These are phyloP conservation scores for Popillia japonica DNA, from an alignment of 1,140 invertebrate genomes.

Conservation along the genomic window DNA sequence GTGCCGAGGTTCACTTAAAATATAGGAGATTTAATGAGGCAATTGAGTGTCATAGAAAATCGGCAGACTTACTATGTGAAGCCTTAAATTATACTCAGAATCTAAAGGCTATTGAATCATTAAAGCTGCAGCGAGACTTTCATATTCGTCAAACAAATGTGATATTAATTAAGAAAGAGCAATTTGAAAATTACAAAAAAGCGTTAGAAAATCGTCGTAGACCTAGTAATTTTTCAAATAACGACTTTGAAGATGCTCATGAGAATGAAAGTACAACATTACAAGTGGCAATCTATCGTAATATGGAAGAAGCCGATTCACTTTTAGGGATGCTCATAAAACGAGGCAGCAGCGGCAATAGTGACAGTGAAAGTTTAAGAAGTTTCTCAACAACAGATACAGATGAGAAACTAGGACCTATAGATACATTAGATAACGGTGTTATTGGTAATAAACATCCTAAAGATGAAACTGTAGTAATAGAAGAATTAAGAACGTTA, in stretches of 20 bases:
- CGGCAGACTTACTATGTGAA: slow-evolving; percentile 66
- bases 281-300: slow-evolving; percentile 66
- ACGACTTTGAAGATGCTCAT: slow-evolving; percentile 52
- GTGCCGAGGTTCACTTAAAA: slow-evolving; percentile 68
- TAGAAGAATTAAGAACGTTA: slow-evolving; percentile 69
- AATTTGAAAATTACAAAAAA: slow-evolving; percentile 66
- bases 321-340: slow-evolving; percentile 63
- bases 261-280: slow-evolving; percentile 62
- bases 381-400: slow-evolving; percentile 50
- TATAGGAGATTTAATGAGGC: slow-evolving; percentile 70
- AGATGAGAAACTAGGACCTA: slow-evolving; percentile 50
- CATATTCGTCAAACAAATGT: slow-evolving; percentile 68
- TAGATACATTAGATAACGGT: slow-evolving; percentile 56
- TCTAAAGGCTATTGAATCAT: slow-evolving; percentile 66
- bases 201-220: slow-evolving; percentile 63
- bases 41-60: slow-evolving; percentile 69
- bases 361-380: slow-evolving; percentile 48
- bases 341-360: slow-evolving; percentile 52
- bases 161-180: slow-evolving; percentile 65
- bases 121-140: slow-evolving; percentile 69
- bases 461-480: slow-evolving; percentile 66
- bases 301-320: slow-evolving; percentile 71
- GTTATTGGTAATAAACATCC: slow-evolving; percentile 64
- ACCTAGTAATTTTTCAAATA: slow-evolving; percentile 57
- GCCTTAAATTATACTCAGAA: slow-evolving; percentile 65